These are phyloP conservation scores for Hippocampus abdominalis DNA, from an alignment of 2,113 vertebrate genomes.

Conservation along the genomic window DNA sequence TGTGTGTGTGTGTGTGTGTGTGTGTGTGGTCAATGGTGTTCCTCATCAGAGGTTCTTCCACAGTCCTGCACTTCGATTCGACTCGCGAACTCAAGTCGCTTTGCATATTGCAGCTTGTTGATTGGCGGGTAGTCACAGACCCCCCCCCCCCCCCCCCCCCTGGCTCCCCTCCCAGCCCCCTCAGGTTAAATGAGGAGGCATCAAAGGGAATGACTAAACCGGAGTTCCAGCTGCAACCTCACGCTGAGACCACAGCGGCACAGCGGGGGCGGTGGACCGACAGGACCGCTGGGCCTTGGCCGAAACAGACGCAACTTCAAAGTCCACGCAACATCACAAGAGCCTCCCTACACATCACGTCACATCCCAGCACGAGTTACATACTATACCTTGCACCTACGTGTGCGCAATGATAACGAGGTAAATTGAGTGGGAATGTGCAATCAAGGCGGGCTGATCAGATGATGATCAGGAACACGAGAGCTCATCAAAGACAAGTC, in stretches of 20 bases:
- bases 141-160: background rate
- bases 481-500: background rate
- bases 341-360: background rate
- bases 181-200: constrained; percentile 44
- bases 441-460: background rate
- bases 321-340: constrained; percentile 25
- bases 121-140: background rate
- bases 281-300: background rate
- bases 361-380: background rate
- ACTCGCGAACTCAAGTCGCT: background rate
- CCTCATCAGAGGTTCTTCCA: background rate
- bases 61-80: background rate
- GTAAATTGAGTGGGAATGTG: background rate
- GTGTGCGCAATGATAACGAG: background rate
- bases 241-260: constrained; percentile 45
- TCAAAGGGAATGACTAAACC: constrained; percentile 55
- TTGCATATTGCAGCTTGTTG: background rate
- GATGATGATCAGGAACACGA: background rate
- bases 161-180: background rate
- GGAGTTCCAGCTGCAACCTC: constrained; percentile 43
- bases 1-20: too few species aligned
- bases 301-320: constrained; percentile 22
- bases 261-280: constrained; percentile 4
- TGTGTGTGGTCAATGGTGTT: background rate
- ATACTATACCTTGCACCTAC: background rate